phyloP scores from a whole-genome alignment of 2,113 vertebrate genomes.

The Mohoua ochrocephala region DNA sequence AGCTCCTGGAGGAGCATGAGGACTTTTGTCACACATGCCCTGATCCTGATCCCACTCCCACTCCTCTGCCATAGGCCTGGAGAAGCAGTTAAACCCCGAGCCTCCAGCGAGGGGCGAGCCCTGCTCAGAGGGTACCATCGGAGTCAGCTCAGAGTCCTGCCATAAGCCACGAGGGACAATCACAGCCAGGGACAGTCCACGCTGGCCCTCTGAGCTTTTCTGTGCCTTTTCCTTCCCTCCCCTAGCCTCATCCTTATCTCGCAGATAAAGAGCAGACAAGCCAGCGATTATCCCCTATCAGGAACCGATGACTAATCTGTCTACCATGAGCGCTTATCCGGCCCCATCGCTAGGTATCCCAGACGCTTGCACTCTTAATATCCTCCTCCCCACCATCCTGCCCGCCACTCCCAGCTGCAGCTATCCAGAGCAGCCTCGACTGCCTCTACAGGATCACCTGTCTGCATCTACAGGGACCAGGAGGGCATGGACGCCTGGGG shows the following conservation, averaged over 20 bases:
- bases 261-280: slow-evolving; percentile 49
- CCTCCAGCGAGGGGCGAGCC: not conserved
- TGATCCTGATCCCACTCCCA: not conserved
- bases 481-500: not conserved
- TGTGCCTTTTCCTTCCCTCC: not conserved
- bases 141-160: not conserved
- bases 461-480: not conserved
- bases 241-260: not conserved
- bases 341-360: not conserved
- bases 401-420: not conserved
- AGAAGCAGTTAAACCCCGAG: not conserved
- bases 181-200: not conserved
- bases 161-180: not conserved
- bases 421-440: not conserved
- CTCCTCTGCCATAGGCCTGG: not conserved
- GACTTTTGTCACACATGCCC: not conserved
- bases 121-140: not conserved
- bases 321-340: not conserved
- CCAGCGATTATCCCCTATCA: slow-evolving; percentile 47
- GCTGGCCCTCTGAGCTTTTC: not conserved
- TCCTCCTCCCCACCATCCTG: not conserved
- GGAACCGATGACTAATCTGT: slow-evolving; percentile 52
- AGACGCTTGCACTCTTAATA: not conserved
- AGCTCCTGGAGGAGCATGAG: not conserved
- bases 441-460: not conserved